Percentiles rank a stretch among this genome's conserved stretches.
Conservation (phyloP, 2,797 vertebrate species). For the Spea hammondii region DNA sequence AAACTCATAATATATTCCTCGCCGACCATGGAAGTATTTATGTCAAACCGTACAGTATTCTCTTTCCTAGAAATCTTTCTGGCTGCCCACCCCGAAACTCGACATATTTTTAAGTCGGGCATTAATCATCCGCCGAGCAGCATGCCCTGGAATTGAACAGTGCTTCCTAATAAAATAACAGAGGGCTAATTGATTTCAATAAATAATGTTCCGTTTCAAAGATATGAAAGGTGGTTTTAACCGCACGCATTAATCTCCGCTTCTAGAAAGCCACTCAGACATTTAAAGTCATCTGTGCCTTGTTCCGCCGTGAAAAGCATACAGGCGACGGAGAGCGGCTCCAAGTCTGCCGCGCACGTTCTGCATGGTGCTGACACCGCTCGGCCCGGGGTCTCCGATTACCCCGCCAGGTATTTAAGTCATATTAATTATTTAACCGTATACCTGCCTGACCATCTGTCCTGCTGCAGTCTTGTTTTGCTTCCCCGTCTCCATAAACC, state of each 20-base stretch:
- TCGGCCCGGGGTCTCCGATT: constrained; percentile 48
- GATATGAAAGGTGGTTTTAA: constrained; percentile 60
- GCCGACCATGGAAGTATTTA: too few relatives aligned
- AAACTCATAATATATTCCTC: too few relatives aligned
- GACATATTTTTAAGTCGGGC: constrained; percentile 55
- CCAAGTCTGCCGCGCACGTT: constrained; percentile 53
- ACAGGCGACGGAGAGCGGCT: constrained; percentile 48
- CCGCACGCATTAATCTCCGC: constrained; percentile 59
- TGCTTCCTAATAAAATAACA: constrained; percentile 63
- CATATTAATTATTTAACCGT: constrained; percentile 50
- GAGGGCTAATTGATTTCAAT: constrained; percentile 65
- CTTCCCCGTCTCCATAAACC: constrained; percentile 9
- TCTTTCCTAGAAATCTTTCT: background rate
- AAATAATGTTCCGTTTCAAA: constrained; percentile 66
- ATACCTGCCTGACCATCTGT: constrained; percentile 42
- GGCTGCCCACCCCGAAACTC: background rate
- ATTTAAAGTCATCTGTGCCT: constrained; percentile 50
- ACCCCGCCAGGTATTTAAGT: constrained; percentile 28
- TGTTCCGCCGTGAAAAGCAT: constrained; percentile 49
- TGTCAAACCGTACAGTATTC: background rate
- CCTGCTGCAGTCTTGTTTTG: constrained; percentile 5
- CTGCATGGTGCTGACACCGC: constrained; percentile 57
- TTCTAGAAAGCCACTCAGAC: constrained; percentile 13
- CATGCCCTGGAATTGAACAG: constrained; percentile 61
- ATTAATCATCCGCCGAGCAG: constrained; percentile 62